Evolutionary conservation across 2,888 invertebrate species (phyloP).

Genomic region (Scaptodrosophila latifasciaeformis): DNA sequence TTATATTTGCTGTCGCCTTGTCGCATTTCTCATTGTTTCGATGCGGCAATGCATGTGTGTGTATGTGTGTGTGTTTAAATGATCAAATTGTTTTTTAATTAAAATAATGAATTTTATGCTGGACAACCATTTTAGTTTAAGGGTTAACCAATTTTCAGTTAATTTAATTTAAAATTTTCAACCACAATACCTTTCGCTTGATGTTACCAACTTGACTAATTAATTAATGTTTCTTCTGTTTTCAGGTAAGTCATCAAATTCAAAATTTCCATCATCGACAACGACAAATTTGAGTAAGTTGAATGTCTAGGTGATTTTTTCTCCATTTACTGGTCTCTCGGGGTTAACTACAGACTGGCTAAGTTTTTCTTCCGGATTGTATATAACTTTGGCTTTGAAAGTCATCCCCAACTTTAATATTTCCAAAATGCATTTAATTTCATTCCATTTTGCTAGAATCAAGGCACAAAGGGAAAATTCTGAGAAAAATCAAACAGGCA

Average conservation of each 20-base stretch:
- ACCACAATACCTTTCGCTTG: too few relatives aligned
- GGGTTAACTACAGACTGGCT: too few relatives aligned
- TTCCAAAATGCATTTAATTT: conserved; percentile 66
- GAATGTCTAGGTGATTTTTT: too few relatives aligned
- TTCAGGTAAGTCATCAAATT: conserved; percentile 29
- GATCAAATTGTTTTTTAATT: conserved; percentile 52
- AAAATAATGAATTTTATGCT: conserved; percentile 37
- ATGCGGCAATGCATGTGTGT: background rate
- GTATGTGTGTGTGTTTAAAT: conserved; percentile 14
- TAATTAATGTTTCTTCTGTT: conserved; percentile 9
- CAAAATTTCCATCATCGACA: too few relatives aligned
- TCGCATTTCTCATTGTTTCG: too few relatives aligned
- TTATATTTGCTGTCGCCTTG: conserved; percentile 31
- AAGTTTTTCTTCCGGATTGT: too few relatives aligned
- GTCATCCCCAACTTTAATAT: conserved; percentile 36
- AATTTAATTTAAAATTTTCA: conserved; percentile 29
- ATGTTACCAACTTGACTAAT: too few relatives aligned
- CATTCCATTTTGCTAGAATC: conserved; percentile 48
- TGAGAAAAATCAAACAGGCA: conserved; percentile 37
- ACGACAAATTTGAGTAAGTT: conserved; percentile 1
- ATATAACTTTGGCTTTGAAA: background rate
- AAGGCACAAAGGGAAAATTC: background rate
- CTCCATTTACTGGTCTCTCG: too few relatives aligned
- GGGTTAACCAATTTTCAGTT: conserved; percentile 12
- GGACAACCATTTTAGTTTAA: background rate